Evolutionary conservation across 2,888 invertebrate species (phyloP), one percentile per base, ranked within the genome.

Genomic region (Tyria jacobaeae): DNA sequence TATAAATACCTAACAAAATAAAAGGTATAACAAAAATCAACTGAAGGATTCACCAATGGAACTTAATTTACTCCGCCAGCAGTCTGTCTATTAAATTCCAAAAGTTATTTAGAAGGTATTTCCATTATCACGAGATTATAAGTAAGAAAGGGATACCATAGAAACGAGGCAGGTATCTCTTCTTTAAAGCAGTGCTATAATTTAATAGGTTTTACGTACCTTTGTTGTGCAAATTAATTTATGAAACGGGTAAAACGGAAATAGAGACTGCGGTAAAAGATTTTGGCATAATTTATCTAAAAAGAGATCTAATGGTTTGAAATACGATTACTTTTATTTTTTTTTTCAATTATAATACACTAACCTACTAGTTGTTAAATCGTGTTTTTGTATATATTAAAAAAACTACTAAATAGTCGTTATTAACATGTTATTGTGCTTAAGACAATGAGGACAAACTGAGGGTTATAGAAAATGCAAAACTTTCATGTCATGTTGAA

Each of bases 151-250:
- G 34, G 61, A 58, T 62, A 37, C 57, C 70, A 49, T 61, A 34
- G 15, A 56, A 65, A 57, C 48, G 55, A 51, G n/a, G n/a, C 25
- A 44, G 25, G 47, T 53, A 44, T 61, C 61, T 24, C 37, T 41
- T 60, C 47, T 50, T 50, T 50, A 37, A 56, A 35, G 56, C 21
- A 48, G 35, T 37, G 35, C 48, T 24, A 48, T 34, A 68, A 64
- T 66, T 66, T 61, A 61, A 61, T 58, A 51, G 54, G 66, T 31
- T 68, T 57, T 55, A 51, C 55, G 55, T 14, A 14, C 37, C 55
- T 68, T 70, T 68, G 70, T 55, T 34, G 60, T 44, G n/a, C 2
- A 24, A 55, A 44, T 55, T 44, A 55, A 58, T 27, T 61, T 55
- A 24, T 25, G 57, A 58, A 34, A 47, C 35, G 47, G 47, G 17